Evolutionary conservation across 2,888 invertebrate genomes (phyloP).

Genomic region (Oithona nana): DNA sequence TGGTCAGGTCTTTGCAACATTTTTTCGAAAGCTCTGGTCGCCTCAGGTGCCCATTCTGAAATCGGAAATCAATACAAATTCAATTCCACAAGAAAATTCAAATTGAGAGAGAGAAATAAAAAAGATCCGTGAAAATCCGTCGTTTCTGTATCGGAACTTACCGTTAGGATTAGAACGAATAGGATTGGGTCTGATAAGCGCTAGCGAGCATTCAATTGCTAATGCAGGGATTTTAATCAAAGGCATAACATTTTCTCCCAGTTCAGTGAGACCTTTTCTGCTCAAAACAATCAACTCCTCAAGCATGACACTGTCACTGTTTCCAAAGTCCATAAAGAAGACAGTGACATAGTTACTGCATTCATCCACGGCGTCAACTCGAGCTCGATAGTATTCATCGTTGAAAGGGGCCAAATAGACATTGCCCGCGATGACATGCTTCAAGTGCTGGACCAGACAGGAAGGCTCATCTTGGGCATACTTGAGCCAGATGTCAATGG

Average conservation of each 20-base stretch:
- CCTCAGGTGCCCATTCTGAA: no score
- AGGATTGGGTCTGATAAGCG: slow-evolving; percentile 26
- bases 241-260: neutral
- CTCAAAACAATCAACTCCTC: slow-evolving; percentile 18
- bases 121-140: no score
- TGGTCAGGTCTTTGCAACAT: no score
- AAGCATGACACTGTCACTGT: slow-evolving; percentile 26
- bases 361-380: neutral
- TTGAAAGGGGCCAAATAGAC: neutral
- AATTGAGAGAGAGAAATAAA: no score
- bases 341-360: slow-evolving; percentile 33
- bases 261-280: neutral
- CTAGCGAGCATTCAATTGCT: slow-evolving; percentile 28
- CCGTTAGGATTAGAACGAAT: no score
- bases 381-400: neutral
- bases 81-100: no score
- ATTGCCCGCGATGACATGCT: neutral
- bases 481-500: neutral
- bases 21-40: no score
- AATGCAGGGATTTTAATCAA: slow-evolving; percentile 19
- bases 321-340: slow-evolving; percentile 60
- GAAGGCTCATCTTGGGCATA: neutral
- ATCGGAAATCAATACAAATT: no score
- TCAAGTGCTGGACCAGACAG: neutral
- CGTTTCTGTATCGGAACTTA: no score